phyloP scores from a whole-genome alignment of 2,888 invertebrate genomes.

The Muscina levida region DNA sequence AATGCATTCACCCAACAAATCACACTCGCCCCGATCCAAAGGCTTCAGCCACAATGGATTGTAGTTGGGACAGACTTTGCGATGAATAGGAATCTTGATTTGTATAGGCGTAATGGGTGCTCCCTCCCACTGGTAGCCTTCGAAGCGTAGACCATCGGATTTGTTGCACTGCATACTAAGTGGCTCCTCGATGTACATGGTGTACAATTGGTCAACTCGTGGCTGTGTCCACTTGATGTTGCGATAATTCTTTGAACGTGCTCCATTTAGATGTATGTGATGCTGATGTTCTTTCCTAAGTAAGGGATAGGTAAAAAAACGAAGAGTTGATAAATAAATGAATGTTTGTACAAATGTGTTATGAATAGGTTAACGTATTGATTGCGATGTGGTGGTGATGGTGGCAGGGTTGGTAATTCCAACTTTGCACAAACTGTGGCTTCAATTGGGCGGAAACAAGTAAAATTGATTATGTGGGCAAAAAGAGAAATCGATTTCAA shows the following conservation, averaged over 20 bases:
- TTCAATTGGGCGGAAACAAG: neutral
- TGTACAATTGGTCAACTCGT: slow-evolving; percentile 84
- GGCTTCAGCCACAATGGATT: slow-evolving; percentile 79
- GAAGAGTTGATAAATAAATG: neutral
- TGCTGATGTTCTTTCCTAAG: slow-evolving; percentile 87
- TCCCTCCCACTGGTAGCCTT: slow-evolving; percentile 85
- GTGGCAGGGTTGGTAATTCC: no score
- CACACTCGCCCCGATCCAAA: slow-evolving; percentile 78
- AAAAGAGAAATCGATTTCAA: no score
- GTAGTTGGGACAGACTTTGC: slow-evolving; percentile 80
- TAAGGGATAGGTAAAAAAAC: slow-evolving; percentile 57
- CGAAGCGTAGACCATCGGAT: slow-evolving; percentile 93
- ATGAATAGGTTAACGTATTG: no score
- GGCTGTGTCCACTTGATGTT: slow-evolving; percentile 92
- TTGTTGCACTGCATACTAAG: slow-evolving; percentile 98
- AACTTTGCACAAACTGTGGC: no score
- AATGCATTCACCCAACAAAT: slow-evolving; percentile 79
- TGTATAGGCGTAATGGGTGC: slow-evolving; percentile 81
- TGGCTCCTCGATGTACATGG: slow-evolving; percentile 90
- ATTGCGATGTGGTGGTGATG: neutral
- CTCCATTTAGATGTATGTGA: slow-evolving; percentile 82
- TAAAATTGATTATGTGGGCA: no score
- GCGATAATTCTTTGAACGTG: slow-evolving; percentile 89
- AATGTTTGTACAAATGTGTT: no score
- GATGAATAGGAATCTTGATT: slow-evolving; percentile 80